phyloP scores from a whole-genome alignment of 2,113 vertebrate genomes.

The Channa maculata region DNA sequence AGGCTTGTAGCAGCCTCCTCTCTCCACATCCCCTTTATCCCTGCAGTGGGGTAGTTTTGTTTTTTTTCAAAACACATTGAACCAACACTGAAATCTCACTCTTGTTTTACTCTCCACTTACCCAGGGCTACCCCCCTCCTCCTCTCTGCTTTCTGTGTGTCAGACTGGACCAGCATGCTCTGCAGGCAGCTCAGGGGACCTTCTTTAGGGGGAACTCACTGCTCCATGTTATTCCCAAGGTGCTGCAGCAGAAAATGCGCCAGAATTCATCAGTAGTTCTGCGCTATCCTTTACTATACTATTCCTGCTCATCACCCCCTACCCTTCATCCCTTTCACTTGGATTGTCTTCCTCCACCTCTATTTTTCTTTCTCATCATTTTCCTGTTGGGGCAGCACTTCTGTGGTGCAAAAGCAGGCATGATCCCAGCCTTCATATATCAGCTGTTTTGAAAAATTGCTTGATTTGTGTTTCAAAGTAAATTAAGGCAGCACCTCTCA shows the following conservation, averaged over 20 bases:
- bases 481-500: constrained; percentile 27
- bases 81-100: constrained; percentile 46
- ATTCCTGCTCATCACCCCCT: background rate
- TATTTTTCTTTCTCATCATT: constrained; percentile 35
- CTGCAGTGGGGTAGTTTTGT: constrained; percentile 25
- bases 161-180: constrained; percentile 41
- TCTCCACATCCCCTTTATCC: constrained; percentile 17
- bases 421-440: constrained; percentile 50
- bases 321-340: constrained; percentile 3
- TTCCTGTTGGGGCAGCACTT: constrained; percentile 42
- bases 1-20: constrained; percentile 20
- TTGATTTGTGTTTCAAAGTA: constrained; percentile 53
- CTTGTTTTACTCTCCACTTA: constrained; percentile 31
- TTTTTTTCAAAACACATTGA: constrained; percentile 17
- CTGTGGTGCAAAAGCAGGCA: constrained; percentile 36
- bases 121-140: constrained; percentile 9
- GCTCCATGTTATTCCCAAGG: constrained; percentile 64
- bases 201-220: constrained; percentile 53
- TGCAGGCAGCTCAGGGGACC: constrained; percentile 53
- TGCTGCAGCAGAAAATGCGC: constrained; percentile 79
- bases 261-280: constrained; percentile 74
- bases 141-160: background rate
- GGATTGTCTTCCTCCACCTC: constrained; percentile 8
- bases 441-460: constrained; percentile 61
- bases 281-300: constrained; percentile 22